Base-by-base conservation (phyloP, 2,888 invertebrate genomes). In the Scaptomyza reducta region DNA sequence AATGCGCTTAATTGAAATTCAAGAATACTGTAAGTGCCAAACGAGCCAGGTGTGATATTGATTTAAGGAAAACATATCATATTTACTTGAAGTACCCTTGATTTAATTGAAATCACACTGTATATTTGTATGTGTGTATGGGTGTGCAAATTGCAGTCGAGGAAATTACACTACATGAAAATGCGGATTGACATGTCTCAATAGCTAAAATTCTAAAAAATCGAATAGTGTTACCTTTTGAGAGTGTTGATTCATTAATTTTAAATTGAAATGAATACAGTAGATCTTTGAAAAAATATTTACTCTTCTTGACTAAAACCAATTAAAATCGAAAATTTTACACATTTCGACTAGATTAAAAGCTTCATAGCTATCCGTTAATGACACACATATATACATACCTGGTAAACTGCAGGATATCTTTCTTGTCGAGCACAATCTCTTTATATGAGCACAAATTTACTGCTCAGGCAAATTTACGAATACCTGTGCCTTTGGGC, bases 1-100 rank as follows among this genome's bases (percentile, higher is more conserved):
- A 46, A 54, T 54, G 54, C 46, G 22, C 27, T 51, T 70, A 69
- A 74, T 69, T 74, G 62, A 41, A 62, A 49, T 58, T 49, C 56
- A 54, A 44, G 45, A 40, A 54, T 22, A 11, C 38, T 40, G 40
- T 54, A 45, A 27, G 56, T 56, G 27, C 22, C 50, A 13, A 29
- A 31, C 33, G 27, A 33, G 18, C 27, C 44, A 53, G 65, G 55
- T 65, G 55, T 65, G 40, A 57, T 41, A 51, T 49, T 69, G 51
- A 38, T 58, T 45, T 50, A 53, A 33, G 18, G 38, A 42, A 35
- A 51, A 45, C 54, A 49, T 58, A 47, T 63, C 49, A 16, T 27
- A 66, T 66, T 33, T 45, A 31, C 44, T 56, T 44, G 16, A 16
- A 40, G 14, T 25, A 33, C 27, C 9, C 18, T 64, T 42, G 7